Percentiles rank a stretch among this genome's conserved stretches.
Conservation (phyloP, 2,113 vertebrate species). For the Motacilla tschutschensis region DNA sequence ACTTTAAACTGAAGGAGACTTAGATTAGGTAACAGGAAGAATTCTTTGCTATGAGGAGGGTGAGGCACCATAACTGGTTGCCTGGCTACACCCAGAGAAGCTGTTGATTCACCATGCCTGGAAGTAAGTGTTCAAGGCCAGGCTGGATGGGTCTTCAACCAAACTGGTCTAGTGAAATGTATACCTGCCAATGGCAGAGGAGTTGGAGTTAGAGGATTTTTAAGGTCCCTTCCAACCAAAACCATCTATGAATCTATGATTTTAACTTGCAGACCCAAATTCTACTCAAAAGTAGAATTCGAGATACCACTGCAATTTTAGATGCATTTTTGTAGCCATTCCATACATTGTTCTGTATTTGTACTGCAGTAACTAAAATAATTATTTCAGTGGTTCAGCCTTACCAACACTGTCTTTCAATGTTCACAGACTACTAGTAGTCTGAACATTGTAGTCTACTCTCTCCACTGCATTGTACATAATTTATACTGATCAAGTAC, state of each 20-base stretch:
- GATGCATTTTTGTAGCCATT: not conserved
- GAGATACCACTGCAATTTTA: not conserved
- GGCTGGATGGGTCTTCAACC: accelerated
- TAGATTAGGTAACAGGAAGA: not conserved
- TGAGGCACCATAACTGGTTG: not conserved
- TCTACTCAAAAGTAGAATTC: not conserved
- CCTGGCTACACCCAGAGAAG: not conserved
- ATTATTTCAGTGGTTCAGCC: not conserved
- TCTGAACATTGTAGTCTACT: not conserved
- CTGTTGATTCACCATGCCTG: not conserved
- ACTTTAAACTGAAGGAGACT: not conserved
- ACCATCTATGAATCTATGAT: not conserved
- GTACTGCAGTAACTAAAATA: not conserved
- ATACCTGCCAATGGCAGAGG: not conserved
- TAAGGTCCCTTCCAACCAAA: not conserved
- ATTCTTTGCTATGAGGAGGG: not conserved
- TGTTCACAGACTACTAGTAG: not conserved
- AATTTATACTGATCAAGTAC: not conserved
- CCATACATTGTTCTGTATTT: not conserved
- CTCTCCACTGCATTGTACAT: not conserved
- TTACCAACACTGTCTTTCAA: not conserved
- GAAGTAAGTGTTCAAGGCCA: not conserved
- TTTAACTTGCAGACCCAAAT: not conserved
- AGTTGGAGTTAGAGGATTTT: not conserved
- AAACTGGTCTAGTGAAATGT: not conserved